A percentile compares a stretch with the other conserved stretches of the same genome.
Evolutionary conservation across 2,888 invertebrate species (phyloP).

Genomic region (Ashinkailepas kermadecensis): DNA sequence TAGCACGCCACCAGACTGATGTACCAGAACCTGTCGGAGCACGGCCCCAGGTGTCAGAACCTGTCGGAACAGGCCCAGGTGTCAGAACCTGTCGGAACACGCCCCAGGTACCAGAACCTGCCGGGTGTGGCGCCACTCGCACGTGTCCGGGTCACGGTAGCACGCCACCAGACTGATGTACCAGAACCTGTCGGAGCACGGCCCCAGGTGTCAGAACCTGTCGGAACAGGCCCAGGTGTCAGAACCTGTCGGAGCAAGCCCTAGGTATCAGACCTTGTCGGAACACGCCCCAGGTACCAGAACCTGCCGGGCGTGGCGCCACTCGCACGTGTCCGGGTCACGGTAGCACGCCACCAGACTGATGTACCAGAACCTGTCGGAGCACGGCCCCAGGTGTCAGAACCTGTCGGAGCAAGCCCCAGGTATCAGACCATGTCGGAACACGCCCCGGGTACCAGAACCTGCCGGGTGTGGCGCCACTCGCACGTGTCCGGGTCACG

Average conservation of each 20-base stretch:
- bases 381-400: not conserved
- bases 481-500: conserved; percentile 66
- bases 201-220: not conserved
- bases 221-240: not conserved
- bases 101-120: conserved; percentile 42
- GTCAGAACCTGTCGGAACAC: not conserved
- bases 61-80: not conserved
- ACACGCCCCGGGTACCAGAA: conserved; percentile 37
- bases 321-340: conserved; percentile 66
- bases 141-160: conserved; percentile 66
- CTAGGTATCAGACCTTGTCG: too few relatives aligned
- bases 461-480: conserved; percentile 68
- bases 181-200: conserved; percentile 65
- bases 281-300: conserved; percentile 36
- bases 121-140: conserved; percentile 73
- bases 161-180: conserved; percentile 92
- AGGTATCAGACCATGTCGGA: too few relatives aligned
- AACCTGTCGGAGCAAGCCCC: too few relatives aligned
- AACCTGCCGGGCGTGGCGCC: conserved; percentile 66
- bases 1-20: conserved; percentile 89
- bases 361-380: conserved; percentile 83
- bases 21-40: conserved; percentile 76
- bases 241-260: not conserved
- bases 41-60: not conserved
- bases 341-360: conserved; percentile 88